Base-by-base conservation (phyloP, 2,888 invertebrate species). In the Proisotoma minuta region DNA sequence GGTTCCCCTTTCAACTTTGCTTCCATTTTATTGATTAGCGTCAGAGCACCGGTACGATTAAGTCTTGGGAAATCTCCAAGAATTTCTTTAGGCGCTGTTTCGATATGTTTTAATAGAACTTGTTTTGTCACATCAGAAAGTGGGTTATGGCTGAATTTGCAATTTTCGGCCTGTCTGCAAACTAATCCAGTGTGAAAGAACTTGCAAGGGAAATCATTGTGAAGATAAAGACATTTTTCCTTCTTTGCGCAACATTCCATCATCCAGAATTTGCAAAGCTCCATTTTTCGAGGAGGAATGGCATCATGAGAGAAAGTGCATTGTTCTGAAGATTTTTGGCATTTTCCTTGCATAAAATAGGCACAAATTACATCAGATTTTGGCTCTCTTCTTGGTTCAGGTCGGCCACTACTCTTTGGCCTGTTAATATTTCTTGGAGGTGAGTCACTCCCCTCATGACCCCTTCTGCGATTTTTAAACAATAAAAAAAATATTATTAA, bases 201-300 rank as follows among this genome's bases (percentile, higher is more conserved):
- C 82, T 96, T 96, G 81, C 97, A 97, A 20, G 97, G 97, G 78
- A 95, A 97, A 78, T 96, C 95, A 75, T 89, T 86, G 80, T 97
- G 97, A 90, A 97, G 90, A 77, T 93, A 98, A 22, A 91, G 83
- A 81, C 97, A 98, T 79, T 92, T 91, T 74, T 94, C 94, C 75
- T 91, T 87, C 80, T 96, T 97, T 58, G 91, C 89, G 81, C 97
- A 97, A 78, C 91, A 91, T 73, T 93, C 93, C 87, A 90, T 91
- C 64, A 96, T 80, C 80, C 96, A 97, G 80, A 95, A 97, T 80
- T 96, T 97, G 79, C 97, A 98, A 1, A 96, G 80, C 79, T 97
- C 97, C 82, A 90, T 84, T 81, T 94, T 94, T 73, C 91, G 85
- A 0, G 88, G 88, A 49, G 87, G 88, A 57, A 84, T 81, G 51